Evolutionary conservation across 2,888 invertebrate genomes (phyloP), one percentile per base, ranked within the genome.

Genomic region (Eustalomyia histrio): DNA sequence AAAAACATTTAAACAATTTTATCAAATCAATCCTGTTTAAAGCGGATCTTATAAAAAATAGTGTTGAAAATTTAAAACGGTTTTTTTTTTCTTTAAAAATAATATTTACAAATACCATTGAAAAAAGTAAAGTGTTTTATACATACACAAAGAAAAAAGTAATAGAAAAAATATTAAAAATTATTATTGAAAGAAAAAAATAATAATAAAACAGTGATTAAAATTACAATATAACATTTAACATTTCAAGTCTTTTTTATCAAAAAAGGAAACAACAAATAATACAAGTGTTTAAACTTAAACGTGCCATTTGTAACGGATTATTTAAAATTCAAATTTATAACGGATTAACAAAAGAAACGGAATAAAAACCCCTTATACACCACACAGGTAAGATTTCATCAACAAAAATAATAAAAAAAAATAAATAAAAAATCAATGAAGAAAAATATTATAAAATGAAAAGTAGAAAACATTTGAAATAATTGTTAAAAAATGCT

Each of bases 291-390:
- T 74, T 82, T 58, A 86, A 50, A 71, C 76, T 74, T 50, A 79
- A 69, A 81, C 78, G 81, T 82, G 83, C 78, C 82, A 84, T 84
- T 79, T 60, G 29, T 61, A 82, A 81, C 75, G 81, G 76, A 84
- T 74, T 81, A 75, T 76, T 55, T 60, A 57, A 65, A 69, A 73
- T 74, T 83, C 21, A 64, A 68, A 74, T 57, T 60, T 80, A 35
- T 74, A 68, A 73, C 76, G 79, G 80, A 82, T 82, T 82, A 82
- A 53, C 33, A 69, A 29, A 47, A 52, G 65, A 39, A 55, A 57
- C 55, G 78, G 78, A 76, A 57, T 61, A 75, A 60, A 68, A 29
- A 29, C 47, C 18, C 29, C 21, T 24, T 3, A 73, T 24, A 39
- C 53, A 71, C 24, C 53, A 71, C 24, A 71, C 76, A 73, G 74